These are phyloP conservation scores for Tortrix viridana DNA, from an alignment of 2,888 invertebrate genomes.

Conservation along the genomic window DNA sequence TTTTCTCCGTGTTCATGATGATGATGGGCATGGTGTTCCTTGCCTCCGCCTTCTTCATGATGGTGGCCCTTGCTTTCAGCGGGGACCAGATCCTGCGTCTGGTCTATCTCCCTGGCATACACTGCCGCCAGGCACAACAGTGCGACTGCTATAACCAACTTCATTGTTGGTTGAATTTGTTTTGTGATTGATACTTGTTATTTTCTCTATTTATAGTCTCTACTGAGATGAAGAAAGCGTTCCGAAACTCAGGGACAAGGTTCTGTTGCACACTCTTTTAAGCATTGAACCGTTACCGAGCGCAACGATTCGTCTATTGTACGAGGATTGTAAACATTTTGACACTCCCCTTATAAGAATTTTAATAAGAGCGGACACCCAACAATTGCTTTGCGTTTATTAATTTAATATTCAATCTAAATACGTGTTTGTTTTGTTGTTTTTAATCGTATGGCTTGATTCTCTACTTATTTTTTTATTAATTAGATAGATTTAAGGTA, in stretches of 20 bases:
- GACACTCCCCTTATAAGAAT: slow-evolving; percentile 18
- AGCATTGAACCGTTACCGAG: slow-evolving; percentile 64
- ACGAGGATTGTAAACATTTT: slow-evolving; percentile 22
- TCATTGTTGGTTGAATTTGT: slow-evolving; percentile 65
- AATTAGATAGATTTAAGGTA: too few relatives aligned
- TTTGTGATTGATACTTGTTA: slow-evolving; percentile 55
- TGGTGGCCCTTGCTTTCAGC: slow-evolving; percentile 70
- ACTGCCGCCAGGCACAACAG: slow-evolving; percentile 72
- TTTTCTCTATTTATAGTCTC: slow-evolving; percentile 72
- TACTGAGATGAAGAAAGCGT: slow-evolving; percentile 72
- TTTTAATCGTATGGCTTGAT: too few relatives aligned
- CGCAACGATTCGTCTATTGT: slow-evolving; percentile 42
- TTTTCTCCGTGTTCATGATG: slow-evolving; percentile 75
- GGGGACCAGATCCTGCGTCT: slow-evolving; percentile 71
- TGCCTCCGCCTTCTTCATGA: slow-evolving; percentile 73
- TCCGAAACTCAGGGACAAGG: slow-evolving; percentile 63
- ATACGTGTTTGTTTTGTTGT: too few relatives aligned
- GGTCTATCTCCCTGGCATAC: slow-evolving; percentile 67
- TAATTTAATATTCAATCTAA: too few relatives aligned
- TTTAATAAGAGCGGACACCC: not conserved
- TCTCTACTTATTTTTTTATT: too few relatives aligned
- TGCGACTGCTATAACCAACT: slow-evolving; percentile 67
- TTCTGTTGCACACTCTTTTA: slow-evolving; percentile 46
- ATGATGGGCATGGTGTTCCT: slow-evolving; percentile 74
- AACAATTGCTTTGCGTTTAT: too few relatives aligned